Evolutionary conservation across 2,888 invertebrate species (phyloP).

Genomic region (Apomyelois bistriatella): DNA sequence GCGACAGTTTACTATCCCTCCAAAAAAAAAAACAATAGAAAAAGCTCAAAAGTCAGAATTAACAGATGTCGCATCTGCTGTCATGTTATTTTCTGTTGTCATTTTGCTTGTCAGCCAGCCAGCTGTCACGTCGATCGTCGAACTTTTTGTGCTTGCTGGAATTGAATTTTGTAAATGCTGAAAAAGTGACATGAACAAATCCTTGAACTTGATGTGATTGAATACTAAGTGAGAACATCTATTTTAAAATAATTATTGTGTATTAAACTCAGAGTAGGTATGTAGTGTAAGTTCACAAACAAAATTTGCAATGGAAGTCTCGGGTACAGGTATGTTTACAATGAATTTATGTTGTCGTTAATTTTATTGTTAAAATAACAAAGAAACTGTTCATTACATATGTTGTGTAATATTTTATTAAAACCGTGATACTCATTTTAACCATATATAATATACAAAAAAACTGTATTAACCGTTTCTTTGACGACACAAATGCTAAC

Average conservation of each 20-base stretch:
- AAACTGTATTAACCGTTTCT: conserved; percentile 33
- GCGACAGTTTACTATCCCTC: no score
- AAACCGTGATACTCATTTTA: background rate
- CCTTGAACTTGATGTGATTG: conserved; percentile 1
- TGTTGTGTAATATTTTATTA: background rate
- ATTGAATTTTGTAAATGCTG: background rate
- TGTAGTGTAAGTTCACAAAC: conserved; percentile 1
- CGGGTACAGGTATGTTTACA: conserved; percentile 57
- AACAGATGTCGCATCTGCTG: no score
- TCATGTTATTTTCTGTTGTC: no score
- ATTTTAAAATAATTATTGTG: background rate
- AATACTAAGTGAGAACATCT: background rate
- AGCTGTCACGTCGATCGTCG: background rate
- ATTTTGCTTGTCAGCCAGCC: background rate
- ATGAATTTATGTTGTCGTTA: conserved; percentile 8
- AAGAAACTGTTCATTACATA: background rate
- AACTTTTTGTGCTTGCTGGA: no score
- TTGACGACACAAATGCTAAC: conserved; percentile 58
- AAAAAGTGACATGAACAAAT: background rate
- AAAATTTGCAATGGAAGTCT: conserved; percentile 53
- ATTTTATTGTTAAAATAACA: background rate
- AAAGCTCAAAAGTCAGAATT: no score
- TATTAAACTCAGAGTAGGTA: background rate
- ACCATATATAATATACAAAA: background rate
- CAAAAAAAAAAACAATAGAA: no score